Base-by-base conservation (phyloP, 92 coral and sea anemone genomes). In the Umimayanthus chanpuru region DNA sequence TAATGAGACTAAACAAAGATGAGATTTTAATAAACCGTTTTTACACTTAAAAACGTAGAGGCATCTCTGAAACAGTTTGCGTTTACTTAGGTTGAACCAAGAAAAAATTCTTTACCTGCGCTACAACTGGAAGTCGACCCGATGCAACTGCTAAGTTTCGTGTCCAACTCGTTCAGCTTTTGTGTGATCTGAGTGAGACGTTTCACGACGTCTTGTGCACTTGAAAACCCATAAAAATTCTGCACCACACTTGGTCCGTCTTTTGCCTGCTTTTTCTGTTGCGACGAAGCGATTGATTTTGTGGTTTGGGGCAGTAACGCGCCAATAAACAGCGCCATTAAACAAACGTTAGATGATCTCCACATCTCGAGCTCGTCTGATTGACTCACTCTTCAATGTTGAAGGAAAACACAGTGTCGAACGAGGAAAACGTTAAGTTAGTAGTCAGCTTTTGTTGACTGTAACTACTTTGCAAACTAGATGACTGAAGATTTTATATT, bases 121-220 rank as follows among this genome's bases (percentile, higher is more conserved):
- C 38, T 80, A 72, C 85, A 56, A 2, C 18, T 25, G 20, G 41
- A 50, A 11, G 36, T 7, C 26, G 85, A 11, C 28, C 81, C 81
- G 15, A 77, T 28, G 30, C 81, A 77, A 43, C 12, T 11, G 25
- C 65, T 44, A 11, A 77, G 43, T 78, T 78, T 78, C 81, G 6
- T 78, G 20, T 78, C 64, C n/a, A 78, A 6, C 66, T 78, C 81
- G 64, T 78, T 21, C 64, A 78, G 81, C 30, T 78, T 78, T 49
- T 41, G 38, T 4, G 58, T 78, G 39, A 78, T 78, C 40, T 49
- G 81, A 8, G 39, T 21, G 23, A 78, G 81, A 25, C 64, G 81
- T 8, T 78, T 49, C 15, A 78, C 21, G 29, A 75, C 20, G 50
- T 39, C 58, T 75, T 75, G 65, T 2, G 50, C 50, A 23, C 26